A percentile compares a stretch with the other conserved stretches of the same genome.
These are phyloP conservation scores for Thalpophila matura DNA, from an alignment of 2,888 invertebrate species.

Conservation along the genomic window DNA sequence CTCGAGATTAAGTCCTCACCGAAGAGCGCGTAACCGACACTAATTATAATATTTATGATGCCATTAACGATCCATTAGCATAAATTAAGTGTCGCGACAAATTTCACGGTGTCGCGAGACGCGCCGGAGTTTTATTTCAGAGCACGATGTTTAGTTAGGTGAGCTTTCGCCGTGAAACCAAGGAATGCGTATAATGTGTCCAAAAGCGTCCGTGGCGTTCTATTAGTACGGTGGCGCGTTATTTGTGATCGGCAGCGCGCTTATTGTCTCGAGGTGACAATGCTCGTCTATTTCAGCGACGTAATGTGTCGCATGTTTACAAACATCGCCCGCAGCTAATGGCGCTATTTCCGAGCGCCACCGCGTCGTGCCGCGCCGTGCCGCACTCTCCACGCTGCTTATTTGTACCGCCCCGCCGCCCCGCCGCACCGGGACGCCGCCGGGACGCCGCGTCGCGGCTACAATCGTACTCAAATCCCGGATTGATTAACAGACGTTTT, in stretches of 20 bases:
- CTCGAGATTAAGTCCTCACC: slow-evolving; percentile 45
- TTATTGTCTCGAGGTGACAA: slow-evolving; percentile 64
- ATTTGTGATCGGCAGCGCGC: slow-evolving; percentile 54
- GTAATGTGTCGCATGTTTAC: slow-evolving; percentile 77
- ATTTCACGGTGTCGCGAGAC: slow-evolving; percentile 70
- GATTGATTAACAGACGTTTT: slow-evolving; percentile 73
- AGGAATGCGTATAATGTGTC: slow-evolving; percentile 73
- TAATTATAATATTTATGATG: slow-evolving; percentile 77
- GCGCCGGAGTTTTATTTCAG: slow-evolving; percentile 68
- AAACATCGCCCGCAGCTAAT: slow-evolving; percentile 80
- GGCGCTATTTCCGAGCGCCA: slow-evolving; percentile 77
- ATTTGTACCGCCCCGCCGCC: slow-evolving; percentile 1
- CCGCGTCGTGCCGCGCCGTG: slow-evolving; percentile 15
- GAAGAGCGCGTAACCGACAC: slow-evolving; percentile 68
- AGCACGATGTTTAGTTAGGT: slow-evolving; percentile 73
- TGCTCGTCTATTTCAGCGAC: slow-evolving; percentile 66
- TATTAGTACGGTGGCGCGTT: slow-evolving; percentile 55
- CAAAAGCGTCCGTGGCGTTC: slow-evolving; percentile 60
- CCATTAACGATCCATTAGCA: slow-evolving; percentile 85
- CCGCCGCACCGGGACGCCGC: slow-evolving; percentile 27
- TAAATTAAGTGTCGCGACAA: slow-evolving; percentile 84
- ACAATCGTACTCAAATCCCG: slow-evolving; percentile 58
- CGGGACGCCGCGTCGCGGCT: slow-evolving; percentile 33
- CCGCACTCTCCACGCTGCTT: neutral
- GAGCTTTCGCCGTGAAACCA: slow-evolving; percentile 66